These are phyloP conservation scores for Eremophila alpestris DNA, from an alignment of 2,797 vertebrate species.

Conservation along the genomic window DNA sequence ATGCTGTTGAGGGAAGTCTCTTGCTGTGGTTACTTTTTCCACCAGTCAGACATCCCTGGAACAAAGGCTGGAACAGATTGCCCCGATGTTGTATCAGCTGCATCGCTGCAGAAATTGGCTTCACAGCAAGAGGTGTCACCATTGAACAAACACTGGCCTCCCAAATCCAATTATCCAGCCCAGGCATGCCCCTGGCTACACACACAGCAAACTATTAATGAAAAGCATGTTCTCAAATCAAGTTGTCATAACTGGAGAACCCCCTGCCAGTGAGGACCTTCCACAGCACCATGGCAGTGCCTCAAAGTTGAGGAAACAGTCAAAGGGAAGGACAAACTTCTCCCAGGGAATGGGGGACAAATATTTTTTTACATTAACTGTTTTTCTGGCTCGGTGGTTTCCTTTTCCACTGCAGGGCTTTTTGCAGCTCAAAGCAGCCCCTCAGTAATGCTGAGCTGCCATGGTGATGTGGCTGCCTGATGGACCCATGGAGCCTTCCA, in stretches of 20 bases:
- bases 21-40: background rate
- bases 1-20: background rate
- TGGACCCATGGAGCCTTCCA: background rate
- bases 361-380: background rate
- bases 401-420: background rate
- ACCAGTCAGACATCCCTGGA: background rate
- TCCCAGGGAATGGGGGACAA: background rate
- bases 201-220: background rate
- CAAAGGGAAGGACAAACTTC: background rate
- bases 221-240: background rate
- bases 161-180: background rate
- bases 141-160: background rate
- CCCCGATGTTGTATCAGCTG: background rate
- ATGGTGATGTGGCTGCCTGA: background rate
- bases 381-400: background rate
- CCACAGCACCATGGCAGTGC: fast-evolving
- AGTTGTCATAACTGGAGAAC: background rate
- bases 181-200: background rate
- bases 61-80: background rate
- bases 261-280: background rate
- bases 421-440: background rate
- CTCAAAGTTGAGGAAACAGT: background rate
- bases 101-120: background rate
- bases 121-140: background rate
- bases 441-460: background rate